Evolutionary conservation across 2,888 invertebrate species (phyloP), one percentile per base, ranked within the genome.

Genomic region (Torymus aiolomorphi): DNA sequence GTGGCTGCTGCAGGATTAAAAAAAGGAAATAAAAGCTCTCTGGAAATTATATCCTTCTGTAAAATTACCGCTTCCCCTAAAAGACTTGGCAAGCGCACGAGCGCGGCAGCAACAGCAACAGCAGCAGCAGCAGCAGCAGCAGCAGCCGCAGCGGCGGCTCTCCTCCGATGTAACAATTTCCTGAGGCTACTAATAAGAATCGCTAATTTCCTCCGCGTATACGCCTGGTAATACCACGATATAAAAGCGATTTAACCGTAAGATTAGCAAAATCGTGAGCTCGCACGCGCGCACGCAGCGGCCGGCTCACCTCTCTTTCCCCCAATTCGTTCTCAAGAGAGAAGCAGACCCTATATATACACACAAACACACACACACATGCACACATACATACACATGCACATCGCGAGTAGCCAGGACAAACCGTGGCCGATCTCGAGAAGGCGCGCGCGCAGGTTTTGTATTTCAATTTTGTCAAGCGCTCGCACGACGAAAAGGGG

Each of bases 401-500:
- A 66, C 57, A 49, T 57, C 65, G 72, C 54, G 49, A 14, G 12
- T 65, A 3, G 56, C 20, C 76, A 49, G 56, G 31, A 52, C 63
- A 73, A 73, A 80, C 63, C 72, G 72, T 42, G 65, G 76, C 80
- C 70, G 74, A 61, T 65, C 63, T 77, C 20, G 16, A 70, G 65
- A 74, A 80, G 72, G 66, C 57, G 13, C 51, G 16, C 31, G 31
- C 42, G 16, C 10, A 18, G 69, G 81, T 81, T 81, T 81, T 79
- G 81, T 81, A 77, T 80, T 80, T 78, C 78, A 80, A 78, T 80
- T 77, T 80, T 80, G 80, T 80, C 77, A 69, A 69, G 69, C 73
- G 42, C 42, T 67, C 59, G 63, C 14, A 2, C 51, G 18, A 14
- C 12, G 63, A 31, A 31, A n/a, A 57, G 24, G 70, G 71, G 42